A percentile compares a stretch with the other conserved stretches of the same genome.
phyloP scores from a whole-genome alignment of 1,140 invertebrate species.

The Cydia splendana region DNA sequence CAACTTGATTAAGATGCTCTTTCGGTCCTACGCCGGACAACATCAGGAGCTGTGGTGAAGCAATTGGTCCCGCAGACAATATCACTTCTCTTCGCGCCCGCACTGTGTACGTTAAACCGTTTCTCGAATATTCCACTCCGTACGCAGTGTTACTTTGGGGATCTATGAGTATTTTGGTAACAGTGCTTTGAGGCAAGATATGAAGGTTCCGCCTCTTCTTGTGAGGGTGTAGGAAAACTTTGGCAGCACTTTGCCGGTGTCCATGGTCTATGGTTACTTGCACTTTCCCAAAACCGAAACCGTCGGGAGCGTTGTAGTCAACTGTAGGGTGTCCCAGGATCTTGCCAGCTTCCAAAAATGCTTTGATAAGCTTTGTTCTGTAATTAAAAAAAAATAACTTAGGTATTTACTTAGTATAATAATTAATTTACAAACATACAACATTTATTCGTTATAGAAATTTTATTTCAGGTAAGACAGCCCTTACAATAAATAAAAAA shows the following conservation, averaged over 20 bases:
- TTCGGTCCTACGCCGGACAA: slow-evolving; percentile 83
- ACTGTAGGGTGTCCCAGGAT: slow-evolving; percentile 79
- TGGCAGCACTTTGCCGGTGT: slow-evolving; percentile 78
- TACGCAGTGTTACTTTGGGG: slow-evolving; percentile 82
- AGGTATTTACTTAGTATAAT: slow-evolving; percentile 18
- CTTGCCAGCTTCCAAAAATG: slow-evolving; percentile 80
- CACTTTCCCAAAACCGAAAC: slow-evolving; percentile 81
- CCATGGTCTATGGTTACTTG: slow-evolving; percentile 83
- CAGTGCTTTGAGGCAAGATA: slow-evolving; percentile 80
- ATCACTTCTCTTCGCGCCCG: slow-evolving; percentile 81
- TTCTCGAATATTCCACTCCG: slow-evolving; percentile 83
- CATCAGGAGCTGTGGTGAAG: slow-evolving; percentile 83
- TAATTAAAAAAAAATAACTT: slow-evolving; percentile 56
- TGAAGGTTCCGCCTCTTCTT: slow-evolving; percentile 84
- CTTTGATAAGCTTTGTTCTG: slow-evolving; percentile 73
- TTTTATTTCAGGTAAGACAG: no score
- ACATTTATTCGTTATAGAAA: no score
- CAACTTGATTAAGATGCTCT: slow-evolving; percentile 79
- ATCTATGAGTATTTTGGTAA: slow-evolving; percentile 84
- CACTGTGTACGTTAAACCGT: slow-evolving; percentile 60
- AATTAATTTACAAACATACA: neutral
- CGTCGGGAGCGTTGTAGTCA: slow-evolving; percentile 77
- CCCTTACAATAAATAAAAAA: no score
- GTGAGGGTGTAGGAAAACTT: slow-evolving; percentile 81
- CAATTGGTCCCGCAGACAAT: slow-evolving; percentile 81